Evolutionary conservation across 2,888 invertebrate genomes (phyloP), one percentile per base, ranked within the genome.

Genomic region (Yponomeuta sedellus): DNA sequence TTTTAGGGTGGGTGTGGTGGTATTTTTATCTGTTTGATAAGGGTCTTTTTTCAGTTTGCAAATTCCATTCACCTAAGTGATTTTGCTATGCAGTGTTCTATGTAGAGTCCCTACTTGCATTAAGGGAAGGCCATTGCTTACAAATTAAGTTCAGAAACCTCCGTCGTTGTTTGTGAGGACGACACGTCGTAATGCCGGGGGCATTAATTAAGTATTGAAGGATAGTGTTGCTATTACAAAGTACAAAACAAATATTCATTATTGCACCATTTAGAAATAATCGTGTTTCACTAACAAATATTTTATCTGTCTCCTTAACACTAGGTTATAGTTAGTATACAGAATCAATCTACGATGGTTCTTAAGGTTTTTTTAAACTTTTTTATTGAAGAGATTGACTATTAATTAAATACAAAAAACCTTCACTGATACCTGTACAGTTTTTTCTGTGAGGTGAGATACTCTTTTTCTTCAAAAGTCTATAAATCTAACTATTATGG

Each of bases 31-130:
- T 52, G 44, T 52, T 52, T 52, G 44, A 52, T 52, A 16, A 52
- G 44, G 44, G 44, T 52, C 44, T 52, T 52, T 52, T 16, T 52
- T 52, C 44, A 52, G 16, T 16, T 25, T 52, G 16, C 44, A 12
- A 70, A 71, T 71, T 70, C 69, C 73, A 72, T 72, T 73, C 70
- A 65, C 67, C 67, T 66, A 67, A 69, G 61, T 70, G 70, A 69
- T 70, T 72, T 66, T 58, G 69, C 69, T 69, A 71, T 70, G 69
- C 66, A 67, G 65, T 56, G 40, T 61, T 22, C 59, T 52, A 16
- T 12, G 44, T 52, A 52, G 12, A 52, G 44, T 12, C 44, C 16
- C 44, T 52, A 52, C 16, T 52, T 69, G 71, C 72, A 75, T 75
- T 72, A 72, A 69, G 70, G 67, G 65, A 66, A 67, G 68, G 69